Percentiles rank a stretch among this genome's conserved stretches.
Conservation (phyloP, 2,113 vertebrate genomes). For the Neomonachus schauinslandi region DNA sequence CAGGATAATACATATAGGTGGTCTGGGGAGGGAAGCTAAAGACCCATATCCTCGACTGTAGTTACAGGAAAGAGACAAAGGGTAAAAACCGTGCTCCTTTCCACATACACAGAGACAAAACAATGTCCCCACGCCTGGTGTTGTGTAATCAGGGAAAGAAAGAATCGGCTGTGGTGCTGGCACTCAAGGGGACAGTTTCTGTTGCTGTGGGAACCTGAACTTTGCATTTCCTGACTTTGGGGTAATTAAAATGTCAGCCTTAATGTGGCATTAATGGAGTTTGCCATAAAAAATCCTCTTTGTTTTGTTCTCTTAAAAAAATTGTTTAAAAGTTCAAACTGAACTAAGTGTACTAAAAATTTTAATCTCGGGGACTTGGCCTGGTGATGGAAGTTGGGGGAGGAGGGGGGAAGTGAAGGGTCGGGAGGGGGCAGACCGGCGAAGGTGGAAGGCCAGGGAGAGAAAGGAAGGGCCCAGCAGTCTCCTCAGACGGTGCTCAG, state of each 20-base stretch:
- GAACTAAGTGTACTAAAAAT: conserved; percentile 73
- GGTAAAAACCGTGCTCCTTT: neutral
- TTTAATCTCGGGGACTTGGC: conserved; percentile 60
- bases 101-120: conserved; percentile 39
- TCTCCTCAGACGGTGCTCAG: neutral
- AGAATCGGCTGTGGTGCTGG: conserved; percentile 62
- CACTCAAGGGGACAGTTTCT: conserved; percentile 79
- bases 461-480: neutral
- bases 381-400: neutral
- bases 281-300: conserved; percentile 79
- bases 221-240: conserved; percentile 82
- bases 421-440: neutral
- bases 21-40: conserved; percentile 53
- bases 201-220: conserved; percentile 83
- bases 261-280: conserved; percentile 83
- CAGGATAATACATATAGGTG: conserved; percentile 51
- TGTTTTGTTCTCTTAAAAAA: conserved; percentile 77
- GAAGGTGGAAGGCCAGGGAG: neutral
- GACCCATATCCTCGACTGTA: conserved; percentile 66
- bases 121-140: conserved; percentile 31
- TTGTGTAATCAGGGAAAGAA: conserved; percentile 70
- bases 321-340: conserved; percentile 76
- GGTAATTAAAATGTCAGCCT: conserved; percentile 84
- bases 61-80: conserved; percentile 62
- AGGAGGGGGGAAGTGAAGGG: neutral